These are phyloP conservation scores for Lacanobia oleracea DNA, from an alignment of 2,888 invertebrate species.

Conservation along the genomic window DNA sequence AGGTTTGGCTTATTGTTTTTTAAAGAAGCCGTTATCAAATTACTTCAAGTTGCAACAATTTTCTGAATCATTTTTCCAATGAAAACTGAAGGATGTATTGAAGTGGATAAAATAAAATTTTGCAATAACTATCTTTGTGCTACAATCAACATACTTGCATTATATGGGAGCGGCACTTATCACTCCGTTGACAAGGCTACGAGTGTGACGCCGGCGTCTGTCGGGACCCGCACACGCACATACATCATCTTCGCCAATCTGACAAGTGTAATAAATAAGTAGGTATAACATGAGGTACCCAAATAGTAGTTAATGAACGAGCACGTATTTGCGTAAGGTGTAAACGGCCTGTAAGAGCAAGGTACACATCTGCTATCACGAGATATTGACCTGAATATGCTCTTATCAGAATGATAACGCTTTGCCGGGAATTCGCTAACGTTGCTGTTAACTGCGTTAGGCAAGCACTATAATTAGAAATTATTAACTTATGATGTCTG, in stretches of 20 bases:
- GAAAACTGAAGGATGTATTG: conserved; percentile 10
- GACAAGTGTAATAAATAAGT: not conserved
- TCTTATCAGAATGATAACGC: conserved; percentile 81
- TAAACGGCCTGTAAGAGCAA: conserved; percentile 11
- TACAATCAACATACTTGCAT: conserved; percentile 48
- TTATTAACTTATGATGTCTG: conserved; percentile 62
- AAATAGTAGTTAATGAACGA: conserved; percentile 1
- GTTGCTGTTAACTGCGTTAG: conserved; percentile 71
- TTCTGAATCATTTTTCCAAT: conserved; percentile 26
- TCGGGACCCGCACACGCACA: not conserved
- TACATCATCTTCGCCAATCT: not conserved
- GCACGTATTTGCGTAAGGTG: conserved; percentile 15
- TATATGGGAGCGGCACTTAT: conserved; percentile 72
- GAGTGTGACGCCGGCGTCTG: not conserved
- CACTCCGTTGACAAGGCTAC: conserved; percentile 56
- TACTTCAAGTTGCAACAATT: conserved; percentile 4
- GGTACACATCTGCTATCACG: conserved; percentile 73
- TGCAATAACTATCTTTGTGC: conserved; percentile 54
- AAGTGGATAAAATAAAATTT: conserved; percentile 42
- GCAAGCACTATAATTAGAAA: conserved; percentile 74
- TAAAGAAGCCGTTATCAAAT: not conserved
- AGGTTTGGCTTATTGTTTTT: conserved; percentile 3
- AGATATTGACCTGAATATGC: conserved; percentile 87
- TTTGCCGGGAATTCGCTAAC: conserved; percentile 62
- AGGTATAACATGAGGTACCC: not conserved